Conservation (phyloP, 2,888 invertebrate genomes). For the Venustoraphidia nigricollis region DNA sequence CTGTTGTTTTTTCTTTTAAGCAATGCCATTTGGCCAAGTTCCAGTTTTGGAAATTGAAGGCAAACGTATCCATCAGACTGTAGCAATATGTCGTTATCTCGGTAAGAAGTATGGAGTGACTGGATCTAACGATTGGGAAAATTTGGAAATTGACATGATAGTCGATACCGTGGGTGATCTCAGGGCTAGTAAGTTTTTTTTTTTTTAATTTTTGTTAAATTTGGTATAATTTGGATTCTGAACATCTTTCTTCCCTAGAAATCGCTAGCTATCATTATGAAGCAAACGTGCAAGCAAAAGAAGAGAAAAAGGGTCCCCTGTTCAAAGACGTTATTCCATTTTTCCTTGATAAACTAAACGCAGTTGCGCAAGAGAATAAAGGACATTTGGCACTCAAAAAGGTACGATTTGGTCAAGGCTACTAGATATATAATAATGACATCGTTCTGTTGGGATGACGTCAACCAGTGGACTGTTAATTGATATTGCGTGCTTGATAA, state of each 20-base stretch:
- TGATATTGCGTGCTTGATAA: too few species aligned
- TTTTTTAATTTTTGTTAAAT: too few species aligned
- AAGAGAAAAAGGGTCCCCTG: constrained; percentile 29
- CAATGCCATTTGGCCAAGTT: constrained; percentile 46
- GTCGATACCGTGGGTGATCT: constrained; percentile 45
- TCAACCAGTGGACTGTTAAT: too few species aligned
- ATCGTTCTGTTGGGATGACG: too few species aligned
- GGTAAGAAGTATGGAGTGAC: constrained; percentile 40
- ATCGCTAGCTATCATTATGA: constrained; percentile 39
- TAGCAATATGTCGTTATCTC: constrained; percentile 43
- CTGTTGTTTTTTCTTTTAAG: constrained; percentile 17
- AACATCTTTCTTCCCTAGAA: constrained; percentile 23
- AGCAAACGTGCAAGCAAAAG: constrained; percentile 32
- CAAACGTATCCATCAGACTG: constrained; percentile 39
- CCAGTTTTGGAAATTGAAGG: constrained; percentile 48
- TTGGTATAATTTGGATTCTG: constrained; percentile 10
- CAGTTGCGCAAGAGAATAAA: constrained; percentile 38
- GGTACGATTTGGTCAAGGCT: constrained; percentile 17
- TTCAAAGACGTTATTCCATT: constrained; percentile 38
- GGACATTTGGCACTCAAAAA: constrained; percentile 39
- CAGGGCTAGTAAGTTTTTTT: constrained; percentile 35
- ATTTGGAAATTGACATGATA: constrained; percentile 42
- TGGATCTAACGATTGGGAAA: constrained; percentile 41
- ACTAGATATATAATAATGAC: too few species aligned
- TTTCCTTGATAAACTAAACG: constrained; percentile 39